Percentiles rank a stretch among this genome's conserved stretches.
phyloP scores from a whole-genome alignment of 2,113 vertebrate genomes.

The Butorides virescens region DNA sequence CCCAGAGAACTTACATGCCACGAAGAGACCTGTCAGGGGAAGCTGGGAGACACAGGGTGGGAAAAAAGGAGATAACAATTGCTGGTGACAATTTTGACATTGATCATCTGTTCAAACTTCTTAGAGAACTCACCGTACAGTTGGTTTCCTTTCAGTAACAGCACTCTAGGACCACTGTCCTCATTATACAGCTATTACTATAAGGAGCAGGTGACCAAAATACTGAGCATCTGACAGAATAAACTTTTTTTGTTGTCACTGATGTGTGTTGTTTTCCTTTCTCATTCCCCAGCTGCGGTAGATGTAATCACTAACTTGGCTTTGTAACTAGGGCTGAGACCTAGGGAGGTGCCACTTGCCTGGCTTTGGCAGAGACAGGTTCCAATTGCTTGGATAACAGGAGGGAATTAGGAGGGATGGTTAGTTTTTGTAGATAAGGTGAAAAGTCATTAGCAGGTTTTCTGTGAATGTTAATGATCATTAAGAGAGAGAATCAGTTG shows the following conservation, averaged over 20 bases:
- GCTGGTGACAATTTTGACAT: background rate
- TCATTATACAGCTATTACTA: background rate
- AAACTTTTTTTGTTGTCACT: background rate
- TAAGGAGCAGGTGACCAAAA: background rate
- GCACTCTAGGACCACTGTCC: background rate
- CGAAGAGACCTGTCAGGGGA: background rate
- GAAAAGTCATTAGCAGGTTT: background rate
- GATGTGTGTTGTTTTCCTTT: background rate
- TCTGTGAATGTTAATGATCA: background rate
- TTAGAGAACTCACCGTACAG: background rate
- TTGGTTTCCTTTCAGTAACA: background rate
- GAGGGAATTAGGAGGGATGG: background rate
- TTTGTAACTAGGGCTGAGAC: background rate
- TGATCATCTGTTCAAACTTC: background rate
- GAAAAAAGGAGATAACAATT: background rate
- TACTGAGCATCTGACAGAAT: background rate
- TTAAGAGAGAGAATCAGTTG: background rate
- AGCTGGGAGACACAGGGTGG: background rate
- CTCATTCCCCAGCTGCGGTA: accelerated
- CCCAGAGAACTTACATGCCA: background rate
- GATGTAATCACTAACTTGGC: background rate
- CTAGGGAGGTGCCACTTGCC: background rate
- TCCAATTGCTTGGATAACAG: background rate
- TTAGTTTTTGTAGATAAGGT: background rate
- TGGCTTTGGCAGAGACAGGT: background rate